Evolutionary conservation across 2,888 invertebrate genomes (phyloP).

Genomic region (Apotomis turbidana): DNA sequence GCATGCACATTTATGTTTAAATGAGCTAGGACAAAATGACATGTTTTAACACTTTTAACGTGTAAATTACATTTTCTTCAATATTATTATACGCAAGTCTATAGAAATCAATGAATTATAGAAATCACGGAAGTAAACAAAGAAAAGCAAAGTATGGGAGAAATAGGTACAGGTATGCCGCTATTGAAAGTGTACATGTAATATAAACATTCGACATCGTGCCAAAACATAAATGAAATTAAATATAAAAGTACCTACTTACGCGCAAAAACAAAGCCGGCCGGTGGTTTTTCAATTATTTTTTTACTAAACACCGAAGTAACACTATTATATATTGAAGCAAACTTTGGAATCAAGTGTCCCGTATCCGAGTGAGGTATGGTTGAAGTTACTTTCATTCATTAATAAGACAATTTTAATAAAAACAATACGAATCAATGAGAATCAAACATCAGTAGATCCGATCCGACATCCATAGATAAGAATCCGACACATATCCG

Average conservation of each 20-base stretch:
- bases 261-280: conserved; percentile 34
- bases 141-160: neutral
- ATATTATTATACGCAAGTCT: too few relatives aligned
- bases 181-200: too few relatives aligned
- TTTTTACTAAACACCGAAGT: conserved; percentile 3
- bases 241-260: conserved; percentile 31
- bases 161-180: neutral
- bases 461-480: neutral
- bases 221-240: neutral
- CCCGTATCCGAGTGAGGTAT: neutral
- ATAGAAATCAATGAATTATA: neutral
- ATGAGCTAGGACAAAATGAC: too few relatives aligned
- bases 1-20: too few relatives aligned
- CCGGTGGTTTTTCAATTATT: conserved; percentile 3
- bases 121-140: conserved; percentile 15
- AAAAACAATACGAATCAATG: conserved; percentile 35
- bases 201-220: too few relatives aligned
- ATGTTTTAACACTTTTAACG: too few relatives aligned
- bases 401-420: conserved; percentile 23
- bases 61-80: too few relatives aligned
- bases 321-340: neutral
- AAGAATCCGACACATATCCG: too few relatives aligned
- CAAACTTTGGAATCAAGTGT: neutral
- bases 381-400: conserved; percentile 31
- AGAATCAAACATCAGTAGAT: conserved; percentile 3